Conservation (phyloP, 2,797 vertebrate species). For the Cirrhinus mrigala region DNA sequence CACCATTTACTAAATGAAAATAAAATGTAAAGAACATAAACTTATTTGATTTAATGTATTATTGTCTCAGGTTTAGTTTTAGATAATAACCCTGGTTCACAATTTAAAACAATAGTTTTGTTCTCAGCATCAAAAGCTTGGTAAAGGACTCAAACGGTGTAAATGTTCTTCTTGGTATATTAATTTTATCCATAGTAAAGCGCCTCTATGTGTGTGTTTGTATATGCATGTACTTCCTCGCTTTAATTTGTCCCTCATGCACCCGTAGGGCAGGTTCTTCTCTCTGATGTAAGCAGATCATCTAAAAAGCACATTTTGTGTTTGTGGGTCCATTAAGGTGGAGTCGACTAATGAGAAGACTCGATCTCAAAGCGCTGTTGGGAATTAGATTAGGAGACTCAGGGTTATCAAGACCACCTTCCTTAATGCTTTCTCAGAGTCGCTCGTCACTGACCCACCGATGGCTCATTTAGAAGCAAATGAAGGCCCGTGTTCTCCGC, state of each 20-base stretch:
- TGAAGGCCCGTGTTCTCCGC: conserved; percentile 16
- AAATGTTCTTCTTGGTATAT: background rate
- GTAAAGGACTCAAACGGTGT: background rate
- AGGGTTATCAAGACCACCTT: conserved; percentile 48
- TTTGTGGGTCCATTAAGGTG: conserved; percentile 39
- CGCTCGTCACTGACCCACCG: conserved; percentile 34
- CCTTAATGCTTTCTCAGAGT: conserved; percentile 50
- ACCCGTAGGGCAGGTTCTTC: conserved; percentile 17
- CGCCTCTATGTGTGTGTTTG: background rate
- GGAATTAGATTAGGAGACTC: conserved; percentile 48
- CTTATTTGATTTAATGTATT: background rate
- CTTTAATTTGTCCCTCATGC: conserved; percentile 26
- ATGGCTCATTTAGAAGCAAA: conserved; percentile 51
- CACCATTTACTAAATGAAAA: background rate
- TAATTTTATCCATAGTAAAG: background rate
- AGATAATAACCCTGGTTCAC: background rate
- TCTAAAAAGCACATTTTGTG: conserved; percentile 45
- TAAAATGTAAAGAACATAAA: background rate
- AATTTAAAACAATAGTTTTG: background rate
- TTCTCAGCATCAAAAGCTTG: background rate
- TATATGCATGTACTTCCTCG: background rate
- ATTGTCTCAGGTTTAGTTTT: background rate
- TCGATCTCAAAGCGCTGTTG: conserved; percentile 25
- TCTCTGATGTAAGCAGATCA: conserved; percentile 28
- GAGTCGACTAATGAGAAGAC: conserved; percentile 45